Base-by-base conservation (phyloP, 2,888 invertebrate species). In the Sesamia inferens region DNA sequence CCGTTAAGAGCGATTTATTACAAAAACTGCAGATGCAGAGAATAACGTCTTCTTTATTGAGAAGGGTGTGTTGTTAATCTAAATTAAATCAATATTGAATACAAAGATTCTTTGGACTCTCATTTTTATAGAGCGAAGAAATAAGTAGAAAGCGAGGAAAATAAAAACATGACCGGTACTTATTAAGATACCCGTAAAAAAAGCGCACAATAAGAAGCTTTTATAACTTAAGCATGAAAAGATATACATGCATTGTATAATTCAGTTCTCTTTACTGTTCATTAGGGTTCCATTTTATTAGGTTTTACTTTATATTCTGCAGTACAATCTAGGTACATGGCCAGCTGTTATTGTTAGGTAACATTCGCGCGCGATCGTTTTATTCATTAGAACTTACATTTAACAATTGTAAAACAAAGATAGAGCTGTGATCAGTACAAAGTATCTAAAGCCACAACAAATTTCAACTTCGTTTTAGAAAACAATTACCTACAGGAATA, bases 1-100 rank as follows among this genome's bases (percentile, higher is more conserved):
- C 84, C 76, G 84, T 87, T 85, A 79, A 84, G 83, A 83, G 78
- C 78, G 74, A 87, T 87, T 85, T 87, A 87, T 83, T 78, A 84
- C 83, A 81, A 81, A 84, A 81, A 81, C 77, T 76, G 81, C 72
- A 87, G 68, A 78, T 83, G 64, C 78, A 77, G 64, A 72, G 78
- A 74, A 74, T 79, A 80, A 76, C 24, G 73, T 71, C 75, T 70
- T 65, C 71, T 77, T 81, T 72, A 84, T 67, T 82, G 69, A 58
- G 22, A 68, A 51, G 76, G 68, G 62, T 75, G 69, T 57, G 77
- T 55, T 74, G 72, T 81, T 78, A 71, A 71, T 71, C 71, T 83
- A 67, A 75, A 83, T 82, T 81, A 68, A 77, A 71, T 82, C 62
- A n/a, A 75, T 62, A 68, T 62, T 42, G 22, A 72, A 61, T 24